phyloP scores from a whole-genome alignment of 1,140 invertebrate genomes.

The Drosophila busckii region DNA sequence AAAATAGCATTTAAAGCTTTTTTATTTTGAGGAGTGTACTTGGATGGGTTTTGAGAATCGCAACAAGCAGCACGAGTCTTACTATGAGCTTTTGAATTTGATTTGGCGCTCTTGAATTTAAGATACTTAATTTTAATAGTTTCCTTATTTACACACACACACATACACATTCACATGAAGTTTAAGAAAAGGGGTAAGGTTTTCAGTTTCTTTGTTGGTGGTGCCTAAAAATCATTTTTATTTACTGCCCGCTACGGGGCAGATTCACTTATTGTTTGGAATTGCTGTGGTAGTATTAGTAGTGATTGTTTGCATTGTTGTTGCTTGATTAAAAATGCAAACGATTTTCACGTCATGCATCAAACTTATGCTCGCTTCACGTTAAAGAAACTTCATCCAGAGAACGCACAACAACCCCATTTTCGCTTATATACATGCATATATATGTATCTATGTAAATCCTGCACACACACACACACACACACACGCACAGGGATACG shows the following conservation, averaged over 20 bases:
- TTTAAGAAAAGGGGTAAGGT: background rate
- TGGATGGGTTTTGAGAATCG: too few relatives aligned
- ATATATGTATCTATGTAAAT: too few relatives aligned
- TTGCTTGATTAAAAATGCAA: conserved; percentile 69
- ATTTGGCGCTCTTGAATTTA: too few relatives aligned
- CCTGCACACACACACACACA: conserved; percentile 20
- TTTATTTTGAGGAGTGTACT: too few relatives aligned
- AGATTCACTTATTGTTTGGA: conserved; percentile 37
- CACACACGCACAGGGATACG: background rate
- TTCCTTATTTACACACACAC: background rate
- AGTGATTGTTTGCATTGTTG: conserved; percentile 46
- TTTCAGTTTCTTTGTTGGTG: conserved; percentile 8
- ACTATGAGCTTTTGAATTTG: too few relatives aligned
- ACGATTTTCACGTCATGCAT: conserved; percentile 53
- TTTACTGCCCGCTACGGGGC: conserved; percentile 24
- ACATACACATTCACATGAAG: background rate
- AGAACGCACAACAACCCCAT: conserved; percentile 22
- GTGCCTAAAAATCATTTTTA: too few relatives aligned
- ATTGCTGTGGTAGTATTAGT: conserved; percentile 18
- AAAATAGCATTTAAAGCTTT: too few relatives aligned
- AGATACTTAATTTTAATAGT: too few relatives aligned
- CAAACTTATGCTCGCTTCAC: conserved; percentile 38
- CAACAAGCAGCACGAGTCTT: too few relatives aligned
- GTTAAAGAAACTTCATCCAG: conserved; percentile 13
- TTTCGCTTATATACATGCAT: conserved; percentile 8